Evolutionary conservation across 2,113 vertebrate genomes (phyloP).

Genomic region (Aleadryas rufinucha): DNA sequence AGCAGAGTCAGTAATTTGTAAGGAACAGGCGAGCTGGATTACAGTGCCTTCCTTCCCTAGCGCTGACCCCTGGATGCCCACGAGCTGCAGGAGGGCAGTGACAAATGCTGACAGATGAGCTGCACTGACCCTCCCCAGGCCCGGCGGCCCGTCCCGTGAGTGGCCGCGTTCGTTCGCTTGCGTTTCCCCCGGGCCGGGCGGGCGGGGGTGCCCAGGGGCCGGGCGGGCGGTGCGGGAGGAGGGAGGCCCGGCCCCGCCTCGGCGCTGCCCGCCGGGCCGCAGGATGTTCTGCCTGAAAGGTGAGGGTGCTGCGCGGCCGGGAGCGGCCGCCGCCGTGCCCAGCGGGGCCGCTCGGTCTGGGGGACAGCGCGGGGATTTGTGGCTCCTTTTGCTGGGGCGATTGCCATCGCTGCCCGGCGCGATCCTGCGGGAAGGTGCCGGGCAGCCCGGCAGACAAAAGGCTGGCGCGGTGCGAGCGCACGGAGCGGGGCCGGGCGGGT

Average conservation of each 20-base stretch:
- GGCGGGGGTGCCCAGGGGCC: neutral
- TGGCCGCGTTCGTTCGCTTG: neutral
- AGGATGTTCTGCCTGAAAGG: constrained; percentile 83
- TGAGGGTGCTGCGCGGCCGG: constrained; percentile 27
- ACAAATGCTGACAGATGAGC: constrained; percentile 41
- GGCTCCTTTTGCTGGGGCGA: constrained; percentile 5
- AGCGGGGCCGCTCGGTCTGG: neutral
- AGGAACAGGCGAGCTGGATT: neutral
- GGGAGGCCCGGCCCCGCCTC: neutral
- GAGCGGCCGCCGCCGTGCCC: neutral
- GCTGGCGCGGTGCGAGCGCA: neutral
- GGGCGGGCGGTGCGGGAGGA: neutral
- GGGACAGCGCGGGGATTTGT: neutral
- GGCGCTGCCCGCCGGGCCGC: constrained; percentile 17
- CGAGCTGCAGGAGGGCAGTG: neutral
- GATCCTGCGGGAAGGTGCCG: neutral
- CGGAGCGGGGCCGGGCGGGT: neutral
- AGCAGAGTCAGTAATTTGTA: neutral
- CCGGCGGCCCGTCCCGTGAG: neutral
- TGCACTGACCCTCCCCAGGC: neutral
- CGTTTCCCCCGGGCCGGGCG: neutral
- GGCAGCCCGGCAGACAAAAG: constrained; percentile 6
- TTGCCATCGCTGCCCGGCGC: neutral
- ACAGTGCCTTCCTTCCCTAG: constrained; percentile 12
- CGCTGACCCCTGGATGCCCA: neutral